These are phyloP conservation scores for Telenomus remus DNA, from an alignment of 1,140 invertebrate species.

Conservation along the genomic window DNA sequence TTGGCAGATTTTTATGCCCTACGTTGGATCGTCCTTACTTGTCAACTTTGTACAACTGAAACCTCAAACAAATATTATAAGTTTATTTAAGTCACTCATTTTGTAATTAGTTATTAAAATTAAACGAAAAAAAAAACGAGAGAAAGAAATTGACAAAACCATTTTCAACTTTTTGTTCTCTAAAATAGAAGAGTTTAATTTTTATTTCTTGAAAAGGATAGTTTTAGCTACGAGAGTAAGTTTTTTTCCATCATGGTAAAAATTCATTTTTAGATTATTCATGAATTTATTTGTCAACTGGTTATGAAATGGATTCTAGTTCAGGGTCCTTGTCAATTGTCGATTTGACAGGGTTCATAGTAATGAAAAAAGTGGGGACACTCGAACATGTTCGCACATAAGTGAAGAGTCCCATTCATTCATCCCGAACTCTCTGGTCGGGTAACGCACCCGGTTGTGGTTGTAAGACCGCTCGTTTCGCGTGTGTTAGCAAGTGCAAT, in stretches of 20 bases:
- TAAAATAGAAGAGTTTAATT: too few species aligned
- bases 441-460: constrained; percentile 20
- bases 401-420: constrained; percentile 37
- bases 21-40: constrained; percentile 68
- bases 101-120: too few species aligned
- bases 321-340: background rate
- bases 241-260: too few species aligned
- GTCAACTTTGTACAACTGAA: constrained; percentile 35
- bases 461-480: constrained; percentile 2
- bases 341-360: background rate
- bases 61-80: background rate
- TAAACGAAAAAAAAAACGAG: too few species aligned
- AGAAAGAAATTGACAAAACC: too few species aligned
- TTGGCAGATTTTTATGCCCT: constrained; percentile 66
- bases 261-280: too few species aligned
- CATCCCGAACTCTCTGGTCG: constrained; percentile 34
- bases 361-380: constrained; percentile 51
- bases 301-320: too few species aligned
- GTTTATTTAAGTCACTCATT: background rate
- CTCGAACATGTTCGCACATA: constrained; percentile 32
- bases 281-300: too few species aligned
- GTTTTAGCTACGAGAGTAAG: too few species aligned
- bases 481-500: background rate
- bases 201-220: too few species aligned
- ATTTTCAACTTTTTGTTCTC: too few species aligned